Evolutionary conservation across 1,140 invertebrate genomes (phyloP).

Genomic region (Matsumurasca onukii): DNA sequence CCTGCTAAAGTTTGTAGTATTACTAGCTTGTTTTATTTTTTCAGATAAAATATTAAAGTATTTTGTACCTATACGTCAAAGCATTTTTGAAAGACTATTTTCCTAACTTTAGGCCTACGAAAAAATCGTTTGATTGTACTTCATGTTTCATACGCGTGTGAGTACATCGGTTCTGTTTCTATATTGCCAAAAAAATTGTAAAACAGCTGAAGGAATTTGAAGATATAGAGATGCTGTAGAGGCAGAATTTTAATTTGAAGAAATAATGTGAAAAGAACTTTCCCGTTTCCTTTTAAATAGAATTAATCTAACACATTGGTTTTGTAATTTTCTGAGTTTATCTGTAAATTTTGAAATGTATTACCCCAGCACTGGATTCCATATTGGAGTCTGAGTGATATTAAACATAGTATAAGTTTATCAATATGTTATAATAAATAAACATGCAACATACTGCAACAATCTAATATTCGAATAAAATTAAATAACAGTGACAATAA

Average conservation of each 20-base stretch:
- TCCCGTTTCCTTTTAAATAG: background rate
- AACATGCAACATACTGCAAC: too few species aligned
- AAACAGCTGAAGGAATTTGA: background rate
- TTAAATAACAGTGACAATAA: too few species aligned
- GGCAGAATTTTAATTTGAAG: background rate
- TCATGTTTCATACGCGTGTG: background rate
- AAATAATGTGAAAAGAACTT: background rate
- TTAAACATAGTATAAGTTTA: too few species aligned
- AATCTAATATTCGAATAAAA: too few species aligned
- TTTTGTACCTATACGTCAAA: too few species aligned
- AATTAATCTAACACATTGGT: background rate
- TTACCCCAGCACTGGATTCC: too few species aligned
- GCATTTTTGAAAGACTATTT: background rate
- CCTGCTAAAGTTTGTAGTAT: too few species aligned
- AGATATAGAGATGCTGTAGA: background rate
- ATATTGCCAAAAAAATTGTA: background rate
- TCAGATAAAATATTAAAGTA: too few species aligned
- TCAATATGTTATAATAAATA: too few species aligned
- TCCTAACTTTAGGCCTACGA: background rate
- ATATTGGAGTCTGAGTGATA: too few species aligned
- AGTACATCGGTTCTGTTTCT: too few species aligned
- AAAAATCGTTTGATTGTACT: background rate
- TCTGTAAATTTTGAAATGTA: background rate
- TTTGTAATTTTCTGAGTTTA: background rate
- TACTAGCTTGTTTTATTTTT: too few species aligned